Evolutionary conservation across 2,113 vertebrate genomes (phyloP).

Genomic region (Propithecus coquereli): DNA sequence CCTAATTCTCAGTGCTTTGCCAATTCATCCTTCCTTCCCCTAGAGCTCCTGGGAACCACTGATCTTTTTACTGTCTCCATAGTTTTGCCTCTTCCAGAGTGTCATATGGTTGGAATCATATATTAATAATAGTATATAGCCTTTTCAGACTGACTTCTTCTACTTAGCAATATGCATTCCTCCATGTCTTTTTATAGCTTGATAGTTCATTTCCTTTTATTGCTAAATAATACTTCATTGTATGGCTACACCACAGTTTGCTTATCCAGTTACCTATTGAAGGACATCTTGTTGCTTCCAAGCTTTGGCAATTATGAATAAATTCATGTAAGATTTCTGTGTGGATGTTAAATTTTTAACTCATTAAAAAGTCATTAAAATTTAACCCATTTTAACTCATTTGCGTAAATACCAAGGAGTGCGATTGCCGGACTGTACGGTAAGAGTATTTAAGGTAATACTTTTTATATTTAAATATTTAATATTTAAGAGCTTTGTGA

Average conservation of each 20-base stretch:
- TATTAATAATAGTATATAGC: not conserved
- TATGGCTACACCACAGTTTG: too few species aligned
- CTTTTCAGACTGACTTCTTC: not conserved
- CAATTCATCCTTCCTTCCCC: not conserved
- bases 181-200: not conserved
- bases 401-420: not conserved
- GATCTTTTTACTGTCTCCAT: not conserved
- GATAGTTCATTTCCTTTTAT: not conserved
- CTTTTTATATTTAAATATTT: not conserved
- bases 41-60: not conserved
- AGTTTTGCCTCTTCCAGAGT: not conserved
- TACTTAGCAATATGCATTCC: not conserved
- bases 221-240: not conserved
- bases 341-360: not conserved
- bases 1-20: not conserved
- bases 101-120: not conserved
- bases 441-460: not conserved
- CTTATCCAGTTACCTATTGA: not conserved
- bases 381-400: slow-evolving; percentile 11
- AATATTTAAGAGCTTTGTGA: not conserved
- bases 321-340: not conserved
- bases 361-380: slow-evolving; percentile 2
- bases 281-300: not conserved
- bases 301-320: not conserved
- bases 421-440: not conserved